Conservation (phyloP, 2,888 invertebrate species). For the Busseola fusca region DNA sequence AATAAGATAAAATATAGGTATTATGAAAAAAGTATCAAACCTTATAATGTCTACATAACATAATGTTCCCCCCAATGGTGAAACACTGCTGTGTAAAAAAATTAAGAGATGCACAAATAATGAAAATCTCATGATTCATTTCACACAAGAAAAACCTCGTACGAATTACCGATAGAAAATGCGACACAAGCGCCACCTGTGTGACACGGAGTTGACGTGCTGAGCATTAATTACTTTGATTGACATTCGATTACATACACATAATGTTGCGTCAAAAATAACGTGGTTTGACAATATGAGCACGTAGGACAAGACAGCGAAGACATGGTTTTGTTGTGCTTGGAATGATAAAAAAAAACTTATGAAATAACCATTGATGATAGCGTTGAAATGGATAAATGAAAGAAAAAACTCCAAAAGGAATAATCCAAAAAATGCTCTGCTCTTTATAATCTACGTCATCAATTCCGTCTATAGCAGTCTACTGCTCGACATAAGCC, state of each 20-base stretch:
- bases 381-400: not conserved
- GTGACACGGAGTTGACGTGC: constrained; percentile 43
- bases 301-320: constrained; percentile 31
- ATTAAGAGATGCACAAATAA: constrained; percentile 10
- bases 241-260: constrained; percentile 54
- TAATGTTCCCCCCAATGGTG: too few species aligned
- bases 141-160: constrained; percentile 41
- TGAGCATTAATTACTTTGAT: constrained; percentile 50
- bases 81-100: constrained; percentile 10
- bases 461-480: not conserved
- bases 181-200: constrained; percentile 55
- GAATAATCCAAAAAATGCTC: not conserved
- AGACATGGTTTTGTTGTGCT: constrained; percentile 22
- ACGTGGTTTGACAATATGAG: constrained; percentile 33
- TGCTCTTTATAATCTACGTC: not conserved
- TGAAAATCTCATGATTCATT: constrained; percentile 15
- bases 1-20: not conserved
- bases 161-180: constrained; percentile 39
- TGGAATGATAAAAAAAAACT: constrained; percentile 3
- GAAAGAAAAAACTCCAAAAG: not conserved
- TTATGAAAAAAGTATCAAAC: not conserved
- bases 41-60: too few species aligned
- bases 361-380: not conserved
- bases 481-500: not conserved
- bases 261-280: constrained; percentile 33